phyloP scores from a whole-genome alignment of 23 tunicate genomes.

The Oikopleura albicans region DNA sequence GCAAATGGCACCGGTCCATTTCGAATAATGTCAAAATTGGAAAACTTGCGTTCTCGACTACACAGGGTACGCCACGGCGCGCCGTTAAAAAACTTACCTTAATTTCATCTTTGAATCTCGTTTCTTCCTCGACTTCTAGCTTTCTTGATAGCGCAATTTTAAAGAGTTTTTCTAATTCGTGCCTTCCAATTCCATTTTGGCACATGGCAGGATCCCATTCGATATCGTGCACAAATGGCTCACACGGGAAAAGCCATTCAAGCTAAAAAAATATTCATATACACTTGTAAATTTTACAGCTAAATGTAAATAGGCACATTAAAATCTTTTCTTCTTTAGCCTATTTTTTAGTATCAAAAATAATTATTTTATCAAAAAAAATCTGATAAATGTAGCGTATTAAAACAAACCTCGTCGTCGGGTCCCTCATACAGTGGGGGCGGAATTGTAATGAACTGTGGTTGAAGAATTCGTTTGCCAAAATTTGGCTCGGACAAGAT shows the following conservation, averaged over 20 bases:
- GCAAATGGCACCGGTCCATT: too few relatives aligned
- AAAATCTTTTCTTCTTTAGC: too few relatives aligned
- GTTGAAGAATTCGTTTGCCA: background rate
- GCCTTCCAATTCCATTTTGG: background rate
- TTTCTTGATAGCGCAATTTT: background rate
- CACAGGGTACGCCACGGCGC: too few relatives aligned
- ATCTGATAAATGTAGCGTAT: too few relatives aligned
- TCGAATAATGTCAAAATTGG: too few relatives aligned
- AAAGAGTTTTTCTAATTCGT: background rate
- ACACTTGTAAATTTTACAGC: too few relatives aligned
- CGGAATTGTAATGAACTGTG: background rate
- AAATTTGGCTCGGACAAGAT: conserved; percentile 6
- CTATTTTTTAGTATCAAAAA: too few relatives aligned
- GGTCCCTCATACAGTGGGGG: background rate
- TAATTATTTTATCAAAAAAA: too few relatives aligned
- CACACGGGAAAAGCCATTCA: background rate
- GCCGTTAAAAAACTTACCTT: background rate
- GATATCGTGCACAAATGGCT: background rate
- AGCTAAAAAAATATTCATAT: background rate
- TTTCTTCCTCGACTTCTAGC: background rate
- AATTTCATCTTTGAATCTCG: background rate
- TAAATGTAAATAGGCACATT: too few relatives aligned
- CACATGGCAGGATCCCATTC: conserved; percentile 11
- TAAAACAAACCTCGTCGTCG: conserved; percentile 9
- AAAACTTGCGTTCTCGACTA: too few relatives aligned